Conservation (phyloP, 2,888 invertebrate species). For the Hoplodrina ambigua region DNA sequence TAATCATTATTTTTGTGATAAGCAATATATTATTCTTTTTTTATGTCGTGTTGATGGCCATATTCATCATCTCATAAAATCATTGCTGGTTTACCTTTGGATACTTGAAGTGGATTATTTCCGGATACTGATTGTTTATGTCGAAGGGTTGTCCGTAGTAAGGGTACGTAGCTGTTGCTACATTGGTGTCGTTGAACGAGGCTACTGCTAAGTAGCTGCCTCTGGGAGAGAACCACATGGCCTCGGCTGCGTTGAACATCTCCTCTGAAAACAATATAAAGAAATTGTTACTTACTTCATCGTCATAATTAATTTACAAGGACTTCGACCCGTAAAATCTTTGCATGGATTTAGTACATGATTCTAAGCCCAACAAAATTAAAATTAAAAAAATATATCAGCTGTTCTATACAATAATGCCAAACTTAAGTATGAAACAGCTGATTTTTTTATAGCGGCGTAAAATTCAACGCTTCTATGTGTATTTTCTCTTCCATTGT, state of each 20-base stretch:
- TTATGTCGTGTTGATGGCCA: background rate
- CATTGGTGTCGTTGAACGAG: conserved; percentile 93
- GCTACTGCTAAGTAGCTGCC: conserved; percentile 93
- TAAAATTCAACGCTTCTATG: too few relatives aligned
- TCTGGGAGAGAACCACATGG: conserved; percentile 95
- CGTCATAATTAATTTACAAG: too few relatives aligned
- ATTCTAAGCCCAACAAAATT: too few relatives aligned
- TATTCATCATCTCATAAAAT: background rate
- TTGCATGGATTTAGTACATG: too few relatives aligned
- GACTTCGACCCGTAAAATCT: too few relatives aligned
- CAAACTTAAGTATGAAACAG: too few relatives aligned
- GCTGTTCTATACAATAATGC: too few relatives aligned
- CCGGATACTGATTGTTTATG: conserved; percentile 92
- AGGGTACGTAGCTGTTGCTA: conserved; percentile 91
- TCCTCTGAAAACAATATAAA: conserved; percentile 91
- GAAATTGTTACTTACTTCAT: background rate
- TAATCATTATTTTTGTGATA: too few relatives aligned
- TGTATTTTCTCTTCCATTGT: too few relatives aligned
- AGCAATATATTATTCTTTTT: too few relatives aligned
- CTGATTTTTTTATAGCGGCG: too few relatives aligned
- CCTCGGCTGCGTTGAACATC: conserved; percentile 92
- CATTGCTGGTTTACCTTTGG: conserved; percentile 91
- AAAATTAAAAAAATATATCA: too few relatives aligned
- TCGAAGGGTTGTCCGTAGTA: conserved; percentile 92
- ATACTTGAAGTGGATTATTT: conserved; percentile 92